Base-by-base conservation (phyloP, 2,797 vertebrate species). In the Gymnoscopelus braueri region DNA sequence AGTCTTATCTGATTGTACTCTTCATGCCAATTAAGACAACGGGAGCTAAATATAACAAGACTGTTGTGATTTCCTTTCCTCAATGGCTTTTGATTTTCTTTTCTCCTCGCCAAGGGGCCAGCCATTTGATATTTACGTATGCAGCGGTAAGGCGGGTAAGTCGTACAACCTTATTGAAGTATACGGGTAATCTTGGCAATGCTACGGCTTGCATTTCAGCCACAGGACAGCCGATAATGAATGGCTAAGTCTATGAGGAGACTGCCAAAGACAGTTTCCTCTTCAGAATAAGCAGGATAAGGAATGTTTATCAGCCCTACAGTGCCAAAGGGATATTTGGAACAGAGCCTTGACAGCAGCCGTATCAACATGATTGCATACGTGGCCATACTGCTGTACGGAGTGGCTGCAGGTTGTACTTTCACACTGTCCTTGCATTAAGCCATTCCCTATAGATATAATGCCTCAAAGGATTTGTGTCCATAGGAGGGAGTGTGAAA, bases 21-120 rank as follows among this genome's bases (percentile, higher is more conserved):
- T 85, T 88, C 87, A 90, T 89, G 84, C 85, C 88, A 90, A 92
- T 93, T 93, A 93, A 91, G 83, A 91, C 84, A 84, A 86, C 71
- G 63, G 69, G 19, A 68, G 82, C 87, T 90, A 89, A 90, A 91
- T 87, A 90, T 91, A 92, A 84, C 84, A 61, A 74, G 72, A 71
- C 78, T 87, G 82, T 83, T 85, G 74, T 74, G 81, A 83, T 88
- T 91, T 80, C 75, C 82, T 84, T 83, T 87, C 80, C 82, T 77
- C 78, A 90, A 84, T 80, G 77, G 81, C 74, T 82, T 91, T 87
- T 90, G 82, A 90, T 89, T 86, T 82, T 67, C 67, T 35, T 77
- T 71, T 49, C 10, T 47, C 50, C 77, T 69, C 49, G 75, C 84
- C 79, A 39, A 5, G 53, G 75, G 75, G 82, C 79, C 67, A n/a